Evolutionary conservation across 1,140 invertebrate species (phyloP), one percentile per base, ranked within the genome.

Genomic region (Zaprionus africanus): DNA sequence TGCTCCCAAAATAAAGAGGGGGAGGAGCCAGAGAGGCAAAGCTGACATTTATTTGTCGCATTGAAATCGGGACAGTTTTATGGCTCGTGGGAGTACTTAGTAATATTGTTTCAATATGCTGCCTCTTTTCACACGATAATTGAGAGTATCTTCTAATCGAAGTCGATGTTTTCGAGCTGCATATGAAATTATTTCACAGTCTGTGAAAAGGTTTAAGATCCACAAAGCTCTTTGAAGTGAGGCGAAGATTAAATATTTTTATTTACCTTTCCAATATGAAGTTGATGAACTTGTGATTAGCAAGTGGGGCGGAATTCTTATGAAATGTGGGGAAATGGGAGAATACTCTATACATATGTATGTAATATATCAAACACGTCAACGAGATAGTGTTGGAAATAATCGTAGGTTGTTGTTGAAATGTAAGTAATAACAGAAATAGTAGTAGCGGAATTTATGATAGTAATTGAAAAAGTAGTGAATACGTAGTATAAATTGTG

Each of bases 1-100:
- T 69, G 49, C 51, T 26, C 46, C 7, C 49, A 64, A 54, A 64
- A 78, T 78, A 26, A 4, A 49, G 41, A 62, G 43, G 13, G 60
- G n/a, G 62, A 17, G 28, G 57, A 11, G 15, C 26, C 11, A 7
- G 53, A 9, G 51, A 51, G 26, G 31, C 67, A 38, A 72, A 68
- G 53, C 64, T 78, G 84, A 63, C 84, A 83, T 60, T 87, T 75
- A 82, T 78, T 72, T 65, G 66, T 36, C 51, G 54, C 72, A 79
- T 60, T 71, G 68, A 79, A 74, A 62, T 69, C 36, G 83, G 71
- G 71, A 73, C 64, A 51, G 49, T 67, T 77, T 22, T 60, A 58
- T 54, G 51, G 74, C 38, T 60, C 34, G 54, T 38, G 24, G 56
- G 24, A 36, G 69, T 61, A 70, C 58, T 65, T 72, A 56, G 64